Evolutionary conservation across 2,797 vertebrate genomes (phyloP).

Genomic region (Todus mexicanus): DNA sequence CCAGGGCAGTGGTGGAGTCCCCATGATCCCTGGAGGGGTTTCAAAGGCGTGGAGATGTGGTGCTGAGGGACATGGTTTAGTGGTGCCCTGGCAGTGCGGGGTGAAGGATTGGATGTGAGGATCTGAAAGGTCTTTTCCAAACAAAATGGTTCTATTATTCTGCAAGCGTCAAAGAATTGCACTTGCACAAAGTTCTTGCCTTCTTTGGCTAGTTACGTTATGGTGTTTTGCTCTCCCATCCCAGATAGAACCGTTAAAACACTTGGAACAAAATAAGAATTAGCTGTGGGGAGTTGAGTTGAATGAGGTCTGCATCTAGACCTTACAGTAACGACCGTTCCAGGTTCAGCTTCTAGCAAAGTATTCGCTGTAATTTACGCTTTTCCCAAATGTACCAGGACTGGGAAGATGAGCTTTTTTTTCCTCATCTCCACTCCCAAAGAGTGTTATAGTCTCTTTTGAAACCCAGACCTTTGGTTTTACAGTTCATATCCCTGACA

Average conservation of each 20-base stretch:
- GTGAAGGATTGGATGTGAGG: too few relatives aligned
- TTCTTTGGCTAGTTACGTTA: constrained; percentile 7
- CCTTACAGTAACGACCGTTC: background rate
- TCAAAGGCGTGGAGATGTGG: too few relatives aligned
- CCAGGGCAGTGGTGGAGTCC: too few relatives aligned
- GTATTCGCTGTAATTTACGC: background rate
- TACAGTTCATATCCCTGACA: background rate
- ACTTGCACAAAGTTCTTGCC: constrained; percentile 13
- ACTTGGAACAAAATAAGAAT: background rate
- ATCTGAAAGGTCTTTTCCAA: too few relatives aligned
- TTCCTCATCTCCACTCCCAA: background rate
- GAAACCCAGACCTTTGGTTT: background rate
- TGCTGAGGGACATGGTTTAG: too few relatives aligned
- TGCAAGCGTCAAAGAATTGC: background rate
- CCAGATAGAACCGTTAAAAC: constrained; percentile 10
- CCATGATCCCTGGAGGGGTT: too few relatives aligned
- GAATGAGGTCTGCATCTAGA: constrained; percentile 23
- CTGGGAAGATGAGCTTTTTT: background rate
- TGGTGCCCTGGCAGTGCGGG: too few relatives aligned
- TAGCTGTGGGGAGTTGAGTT: background rate
- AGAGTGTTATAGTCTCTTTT: background rate
- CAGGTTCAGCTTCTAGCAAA: background rate
- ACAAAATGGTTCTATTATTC: too few relatives aligned
- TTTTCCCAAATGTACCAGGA: background rate
- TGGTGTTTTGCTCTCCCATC: constrained; percentile 4